A percentile compares a stretch with the other conserved stretches of the same genome.
These are phyloP conservation scores for Gisinianus flammeolus DNA, from an alignment of 2,888 invertebrate genomes.

Conservation along the genomic window DNA sequence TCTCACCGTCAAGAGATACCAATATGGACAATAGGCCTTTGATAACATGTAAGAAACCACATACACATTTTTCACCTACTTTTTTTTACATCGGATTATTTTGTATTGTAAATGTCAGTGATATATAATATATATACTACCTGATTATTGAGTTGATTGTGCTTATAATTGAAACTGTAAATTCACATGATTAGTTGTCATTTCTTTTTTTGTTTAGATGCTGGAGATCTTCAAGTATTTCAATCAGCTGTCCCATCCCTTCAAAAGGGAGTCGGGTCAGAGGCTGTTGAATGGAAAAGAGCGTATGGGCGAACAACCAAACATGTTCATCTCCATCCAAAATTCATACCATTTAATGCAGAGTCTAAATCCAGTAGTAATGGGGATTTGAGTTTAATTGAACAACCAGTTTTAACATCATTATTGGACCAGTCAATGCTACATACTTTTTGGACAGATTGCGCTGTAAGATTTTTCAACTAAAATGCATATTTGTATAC, in stretches of 20 bases:
- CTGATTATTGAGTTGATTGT: background rate
- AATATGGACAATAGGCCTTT: constrained; percentile 30
- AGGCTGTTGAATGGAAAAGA: constrained; percentile 89
- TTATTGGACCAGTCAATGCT: constrained; percentile 87
- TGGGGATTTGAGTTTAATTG: constrained; percentile 6
- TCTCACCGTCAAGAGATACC: no score
- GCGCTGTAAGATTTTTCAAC: constrained; percentile 70
- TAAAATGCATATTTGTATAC: constrained; percentile 15
- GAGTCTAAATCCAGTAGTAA: constrained; percentile 68
- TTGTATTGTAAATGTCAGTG: background rate
- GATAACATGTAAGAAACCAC: constrained; percentile 41
- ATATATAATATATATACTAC: background rate
- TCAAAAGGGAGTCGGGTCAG: constrained; percentile 80
- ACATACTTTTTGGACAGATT: constrained; percentile 94
- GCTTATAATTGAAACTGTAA: background rate
- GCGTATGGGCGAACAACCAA: constrained; percentile 86
- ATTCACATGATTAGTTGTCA: background rate
- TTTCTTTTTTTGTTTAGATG: constrained; percentile 66
- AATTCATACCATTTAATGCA: constrained; percentile 55
- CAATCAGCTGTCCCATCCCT: constrained; percentile 79
- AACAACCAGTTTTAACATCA: constrained; percentile 60
- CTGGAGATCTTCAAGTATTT: constrained; percentile 84
- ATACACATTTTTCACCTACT: no score
- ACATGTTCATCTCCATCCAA: constrained; percentile 72
- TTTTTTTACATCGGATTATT: no score